Percentiles rank a stretch among this genome's conserved stretches.
Evolutionary conservation across 2,797 vertebrate species (phyloP).

Genomic region (Pygocentrus nattereri): DNA sequence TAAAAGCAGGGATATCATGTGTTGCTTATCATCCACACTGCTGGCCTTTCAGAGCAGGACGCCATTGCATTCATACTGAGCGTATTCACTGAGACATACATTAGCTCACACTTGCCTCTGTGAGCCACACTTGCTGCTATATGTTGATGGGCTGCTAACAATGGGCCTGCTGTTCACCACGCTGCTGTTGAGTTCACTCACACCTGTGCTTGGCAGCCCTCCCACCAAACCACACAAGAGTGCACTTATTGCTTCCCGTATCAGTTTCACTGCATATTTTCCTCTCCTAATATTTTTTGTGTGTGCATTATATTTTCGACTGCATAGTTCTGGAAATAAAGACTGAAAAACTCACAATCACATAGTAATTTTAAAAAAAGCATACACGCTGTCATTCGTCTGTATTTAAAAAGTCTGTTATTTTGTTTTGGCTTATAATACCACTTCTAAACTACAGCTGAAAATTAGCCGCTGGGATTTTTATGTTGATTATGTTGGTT

Average conservation of each 20-base stretch:
- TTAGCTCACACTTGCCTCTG: conserved; percentile 69
- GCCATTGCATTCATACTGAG: conserved; percentile 55
- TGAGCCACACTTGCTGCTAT: conserved; percentile 72
- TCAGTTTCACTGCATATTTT: conserved; percentile 67
- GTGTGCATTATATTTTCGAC: conserved; percentile 18
- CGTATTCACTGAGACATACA: conserved; percentile 66
- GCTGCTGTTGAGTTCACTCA: conserved; percentile 73
- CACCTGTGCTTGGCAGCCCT: conserved; percentile 79
- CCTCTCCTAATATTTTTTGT: neutral
- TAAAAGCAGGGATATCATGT: conserved; percentile 58
- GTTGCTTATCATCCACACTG: conserved; percentile 45
- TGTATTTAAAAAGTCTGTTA: too few relatives aligned
- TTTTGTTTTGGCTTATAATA: too few relatives aligned
- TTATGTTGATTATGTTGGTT: too few relatives aligned
- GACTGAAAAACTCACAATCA: neutral
- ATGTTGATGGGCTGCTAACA: conserved; percentile 70
- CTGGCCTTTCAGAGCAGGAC: conserved; percentile 62
- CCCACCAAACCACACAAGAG: conserved; percentile 33
- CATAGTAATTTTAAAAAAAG: too few relatives aligned
- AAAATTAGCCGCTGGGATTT: too few relatives aligned
- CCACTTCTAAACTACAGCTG: too few relatives aligned
- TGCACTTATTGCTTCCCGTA: conserved; percentile 64
- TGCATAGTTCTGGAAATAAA: neutral
- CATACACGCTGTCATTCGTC: too few relatives aligned
- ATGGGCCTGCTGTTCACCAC: conserved; percentile 77